Evolutionary conservation across 2,888 invertebrate genomes (phyloP).

Genomic region (Melanargia galathea): DNA sequence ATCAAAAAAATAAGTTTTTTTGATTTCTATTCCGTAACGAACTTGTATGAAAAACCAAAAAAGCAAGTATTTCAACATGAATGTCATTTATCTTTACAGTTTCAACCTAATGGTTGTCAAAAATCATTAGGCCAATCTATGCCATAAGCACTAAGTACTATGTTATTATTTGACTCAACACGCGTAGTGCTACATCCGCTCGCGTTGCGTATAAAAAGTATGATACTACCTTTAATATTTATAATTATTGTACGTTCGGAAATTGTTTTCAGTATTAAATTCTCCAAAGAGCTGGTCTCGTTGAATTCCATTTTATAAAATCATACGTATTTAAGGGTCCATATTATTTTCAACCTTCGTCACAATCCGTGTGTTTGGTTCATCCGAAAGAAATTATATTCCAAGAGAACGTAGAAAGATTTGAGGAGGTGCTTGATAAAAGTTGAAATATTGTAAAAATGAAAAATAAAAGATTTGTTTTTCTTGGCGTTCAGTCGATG

Average conservation of each 20-base stretch:
- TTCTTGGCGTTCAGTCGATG: too few relatives aligned
- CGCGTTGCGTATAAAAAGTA: not conserved
- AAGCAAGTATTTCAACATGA: too few relatives aligned
- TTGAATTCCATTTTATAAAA: conserved; percentile 49
- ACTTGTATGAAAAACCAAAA: too few relatives aligned
- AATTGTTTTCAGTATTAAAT: conserved; percentile 52
- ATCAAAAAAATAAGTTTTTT: too few relatives aligned
- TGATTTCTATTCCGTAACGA: too few relatives aligned
- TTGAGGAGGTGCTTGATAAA: conserved; percentile 1
- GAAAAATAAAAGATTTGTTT: too few relatives aligned
- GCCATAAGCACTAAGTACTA: too few relatives aligned
- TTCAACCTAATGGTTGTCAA: too few relatives aligned
- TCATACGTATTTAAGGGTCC: conserved; percentile 47
- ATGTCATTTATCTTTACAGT: too few relatives aligned
- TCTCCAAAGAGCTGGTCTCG: conserved; percentile 61
- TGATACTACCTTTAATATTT: conserved; percentile 30
- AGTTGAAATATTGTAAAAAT: not conserved
- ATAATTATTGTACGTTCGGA: conserved; percentile 36
- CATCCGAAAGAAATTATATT: conserved; percentile 53
- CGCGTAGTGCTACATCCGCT: not conserved
- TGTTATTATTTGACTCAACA: not conserved
- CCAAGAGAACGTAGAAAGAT: not conserved
- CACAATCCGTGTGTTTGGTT: conserved; percentile 49
- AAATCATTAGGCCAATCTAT: too few relatives aligned
- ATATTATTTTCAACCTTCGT: conserved; percentile 43